phyloP scores from a whole-genome alignment of 2,113 vertebrate genomes.

The Perca fluviatilis region DNA sequence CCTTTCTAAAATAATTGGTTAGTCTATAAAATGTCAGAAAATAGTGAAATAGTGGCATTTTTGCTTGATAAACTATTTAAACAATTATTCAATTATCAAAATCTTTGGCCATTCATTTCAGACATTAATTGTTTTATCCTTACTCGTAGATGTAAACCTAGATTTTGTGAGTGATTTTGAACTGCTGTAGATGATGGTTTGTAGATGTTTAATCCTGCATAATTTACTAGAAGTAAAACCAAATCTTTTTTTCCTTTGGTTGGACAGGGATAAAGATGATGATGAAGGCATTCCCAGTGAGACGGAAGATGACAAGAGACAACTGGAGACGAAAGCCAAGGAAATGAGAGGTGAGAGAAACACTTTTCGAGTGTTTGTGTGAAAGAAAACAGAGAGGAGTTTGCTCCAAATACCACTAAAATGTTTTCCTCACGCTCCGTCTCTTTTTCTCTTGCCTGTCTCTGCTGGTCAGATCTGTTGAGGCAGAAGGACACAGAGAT shows the following conservation, averaged over 20 bases:
- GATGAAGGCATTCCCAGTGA: conserved; percentile 97
- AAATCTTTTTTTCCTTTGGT: neutral
- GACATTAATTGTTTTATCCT: neutral
- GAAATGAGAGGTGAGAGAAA: conserved; percentile 91
- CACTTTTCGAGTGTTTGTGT: neutral
- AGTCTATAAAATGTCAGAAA: neutral
- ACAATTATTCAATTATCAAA: too few relatives aligned
- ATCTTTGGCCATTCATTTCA: neutral
- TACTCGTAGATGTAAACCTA: neutral
- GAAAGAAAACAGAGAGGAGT: neutral
- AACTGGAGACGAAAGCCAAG: conserved; percentile 90
- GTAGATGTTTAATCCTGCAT: neutral
- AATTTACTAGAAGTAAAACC: neutral
- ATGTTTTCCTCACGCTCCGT: neutral
- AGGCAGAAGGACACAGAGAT: conserved; percentile 95
- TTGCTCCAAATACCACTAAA: neutral
- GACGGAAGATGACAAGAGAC: conserved; percentile 93
- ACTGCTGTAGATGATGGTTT: neutral
- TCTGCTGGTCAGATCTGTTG: conserved; percentile 87
- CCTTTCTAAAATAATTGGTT: neutral
- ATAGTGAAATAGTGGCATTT: neutral
- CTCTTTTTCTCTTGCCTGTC: neutral
- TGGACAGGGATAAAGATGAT: conserved; percentile 92
- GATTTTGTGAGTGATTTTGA: neutral
- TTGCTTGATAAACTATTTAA: neutral